Evolutionary conservation across 2,888 invertebrate genomes (phyloP).

Genomic region (Clepsis dumicolana): DNA sequence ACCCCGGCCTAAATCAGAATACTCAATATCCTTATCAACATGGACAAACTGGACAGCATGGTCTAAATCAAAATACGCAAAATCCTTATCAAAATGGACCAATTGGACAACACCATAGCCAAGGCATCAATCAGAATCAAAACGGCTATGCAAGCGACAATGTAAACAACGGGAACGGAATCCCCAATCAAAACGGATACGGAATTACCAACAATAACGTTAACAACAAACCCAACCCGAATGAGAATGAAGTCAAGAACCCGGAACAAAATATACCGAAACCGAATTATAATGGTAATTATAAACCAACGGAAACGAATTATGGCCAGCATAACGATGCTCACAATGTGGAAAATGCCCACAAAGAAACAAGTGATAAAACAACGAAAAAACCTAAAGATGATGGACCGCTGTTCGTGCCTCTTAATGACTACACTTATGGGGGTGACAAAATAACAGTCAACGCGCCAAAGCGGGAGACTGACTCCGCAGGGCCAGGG

Average conservation of each 20-base stretch:
- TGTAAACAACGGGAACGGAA: slow-evolving; percentile 40
- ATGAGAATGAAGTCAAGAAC: slow-evolving; percentile 19
- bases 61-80: background rate
- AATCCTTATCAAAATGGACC: background rate
- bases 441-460: slow-evolving; percentile 63
- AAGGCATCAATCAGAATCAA: slow-evolving; percentile 25
- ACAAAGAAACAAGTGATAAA: slow-evolving; percentile 45
- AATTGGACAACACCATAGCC: slow-evolving; percentile 12
- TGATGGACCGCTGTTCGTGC: slow-evolving; percentile 67
- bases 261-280: slow-evolving; percentile 28
- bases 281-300: slow-evolving; percentile 29
- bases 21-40: background rate
- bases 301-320: slow-evolving; percentile 39
- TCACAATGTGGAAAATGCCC: slow-evolving; percentile 24
- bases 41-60: background rate
- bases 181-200: slow-evolving; percentile 42
- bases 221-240: slow-evolving; percentile 24
- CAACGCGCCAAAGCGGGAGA: slow-evolving; percentile 71
- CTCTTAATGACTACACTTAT: slow-evolving; percentile 66
- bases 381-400: slow-evolving; percentile 61
- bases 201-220: slow-evolving; percentile 33
- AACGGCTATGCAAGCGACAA: slow-evolving; percentile 42
- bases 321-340: slow-evolving; percentile 39
- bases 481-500: slow-evolving; percentile 55
- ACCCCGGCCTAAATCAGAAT: slow-evolving; percentile 22